Conservation (phyloP, 2,113 vertebrate species). For the Bolborhynchus lineola region DNA sequence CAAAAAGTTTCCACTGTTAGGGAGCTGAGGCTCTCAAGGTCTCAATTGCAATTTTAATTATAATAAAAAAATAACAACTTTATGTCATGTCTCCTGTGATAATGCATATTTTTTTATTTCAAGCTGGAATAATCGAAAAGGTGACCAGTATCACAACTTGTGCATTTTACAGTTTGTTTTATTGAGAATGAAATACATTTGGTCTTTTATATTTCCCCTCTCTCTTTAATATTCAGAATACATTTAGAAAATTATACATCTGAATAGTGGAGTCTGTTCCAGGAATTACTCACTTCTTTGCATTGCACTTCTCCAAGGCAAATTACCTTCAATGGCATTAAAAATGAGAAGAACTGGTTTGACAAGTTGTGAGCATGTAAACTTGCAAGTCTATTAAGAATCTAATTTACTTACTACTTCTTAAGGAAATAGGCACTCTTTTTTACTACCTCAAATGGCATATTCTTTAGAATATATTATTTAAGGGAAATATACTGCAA, state of each 20-base stretch:
- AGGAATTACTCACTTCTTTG: background rate
- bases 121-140: background rate
- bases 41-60: background rate
- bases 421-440: background rate
- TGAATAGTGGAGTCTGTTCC: background rate
- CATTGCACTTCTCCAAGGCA: background rate
- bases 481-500: background rate
- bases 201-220: background rate
- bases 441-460: background rate
- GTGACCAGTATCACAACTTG: background rate
- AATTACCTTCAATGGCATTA: conserved; percentile 21
- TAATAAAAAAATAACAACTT: background rate
- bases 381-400: background rate
- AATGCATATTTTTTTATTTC: background rate
- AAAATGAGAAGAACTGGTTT: conserved; percentile 1
- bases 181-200: background rate
- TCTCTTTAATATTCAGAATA: background rate
- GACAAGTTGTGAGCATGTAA: background rate
- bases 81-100: background rate
- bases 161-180: background rate
- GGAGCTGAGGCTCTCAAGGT: background rate
- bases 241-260: background rate
- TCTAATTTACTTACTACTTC: background rate
- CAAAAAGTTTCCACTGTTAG: background rate
- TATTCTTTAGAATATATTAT: background rate